A percentile compares a stretch with the other conserved stretches of the same genome.
Conservation (phyloP, 1,140 invertebrate genomes). For the Drosophila sp. region DNA sequence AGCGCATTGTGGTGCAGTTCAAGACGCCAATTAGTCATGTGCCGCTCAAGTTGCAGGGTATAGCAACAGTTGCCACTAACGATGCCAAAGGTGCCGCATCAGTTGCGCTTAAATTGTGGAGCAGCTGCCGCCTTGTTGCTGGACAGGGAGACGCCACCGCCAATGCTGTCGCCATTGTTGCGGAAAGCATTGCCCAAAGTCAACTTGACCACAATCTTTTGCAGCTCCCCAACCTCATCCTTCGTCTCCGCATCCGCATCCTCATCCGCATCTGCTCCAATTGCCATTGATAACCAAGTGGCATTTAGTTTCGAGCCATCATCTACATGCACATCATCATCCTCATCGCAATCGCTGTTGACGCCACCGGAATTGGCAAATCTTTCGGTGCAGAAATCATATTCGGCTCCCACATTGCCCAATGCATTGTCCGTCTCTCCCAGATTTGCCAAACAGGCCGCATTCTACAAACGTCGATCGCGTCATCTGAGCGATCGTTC, state of each 20-base stretch:
- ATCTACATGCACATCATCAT: slow-evolving; percentile 46
- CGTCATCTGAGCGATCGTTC: slow-evolving; percentile 83
- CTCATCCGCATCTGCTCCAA: slow-evolving; percentile 63
- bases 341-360: slow-evolving; percentile 35
- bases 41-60: slow-evolving; percentile 59
- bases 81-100: slow-evolving; percentile 46
- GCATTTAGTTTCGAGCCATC: slow-evolving; percentile 73
- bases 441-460: slow-evolving; percentile 77
- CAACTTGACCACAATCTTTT: slow-evolving; percentile 79
- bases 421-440: slow-evolving; percentile 77
- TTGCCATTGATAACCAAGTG: slow-evolving; percentile 56
- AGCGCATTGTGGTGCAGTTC: slow-evolving; percentile 68
- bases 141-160: slow-evolving; percentile 60
- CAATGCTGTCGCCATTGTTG: slow-evolving; percentile 46
- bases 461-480: slow-evolving; percentile 79
- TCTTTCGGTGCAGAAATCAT: slow-evolving; percentile 77
- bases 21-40: slow-evolving; percentile 72
- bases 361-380: slow-evolving; percentile 47
- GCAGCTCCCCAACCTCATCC: no score
- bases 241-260: no score
- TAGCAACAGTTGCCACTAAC: neutral
- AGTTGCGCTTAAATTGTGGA: slow-evolving; percentile 56
- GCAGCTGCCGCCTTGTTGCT: slow-evolving; percentile 1
- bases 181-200: slow-evolving; percentile 78
- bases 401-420: slow-evolving; percentile 80